Conservation (phyloP, 1,140 invertebrate species). For the Drosophila arizonae region DNA sequence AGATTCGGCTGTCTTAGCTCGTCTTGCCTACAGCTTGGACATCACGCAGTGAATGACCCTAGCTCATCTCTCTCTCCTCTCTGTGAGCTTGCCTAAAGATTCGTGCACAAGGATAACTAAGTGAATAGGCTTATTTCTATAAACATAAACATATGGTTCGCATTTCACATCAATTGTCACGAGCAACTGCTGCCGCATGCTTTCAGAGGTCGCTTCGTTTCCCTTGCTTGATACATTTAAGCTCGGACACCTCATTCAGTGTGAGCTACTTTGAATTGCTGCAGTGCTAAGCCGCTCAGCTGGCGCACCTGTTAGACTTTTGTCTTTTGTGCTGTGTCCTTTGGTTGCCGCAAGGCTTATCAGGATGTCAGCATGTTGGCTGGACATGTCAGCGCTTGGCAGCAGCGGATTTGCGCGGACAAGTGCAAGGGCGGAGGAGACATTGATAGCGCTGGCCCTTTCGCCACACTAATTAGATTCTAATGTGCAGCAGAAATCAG, state of each 20-base stretch:
- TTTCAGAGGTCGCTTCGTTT: background rate
- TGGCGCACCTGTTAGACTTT: conserved; percentile 76
- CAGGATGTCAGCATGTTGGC: conserved; percentile 63
- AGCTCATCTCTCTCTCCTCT: no score
- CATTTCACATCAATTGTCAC: conserved; percentile 28
- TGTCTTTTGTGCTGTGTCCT: conserved; percentile 2
- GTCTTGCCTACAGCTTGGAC: background rate
- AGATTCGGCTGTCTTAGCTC: background rate
- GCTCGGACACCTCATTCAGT: conserved; percentile 60
- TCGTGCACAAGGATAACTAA: background rate
- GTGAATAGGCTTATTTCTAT: conserved; percentile 1
- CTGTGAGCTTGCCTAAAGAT: background rate
- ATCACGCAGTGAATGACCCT: background rate
- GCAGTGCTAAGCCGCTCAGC: conserved; percentile 52
- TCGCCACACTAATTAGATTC: conserved; percentile 71
- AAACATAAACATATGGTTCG: background rate
- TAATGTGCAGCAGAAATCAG: conserved; percentile 62
- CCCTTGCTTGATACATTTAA: conserved; percentile 33
- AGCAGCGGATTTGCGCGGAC: conserved; percentile 63
- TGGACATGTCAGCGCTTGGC: conserved; percentile 59
- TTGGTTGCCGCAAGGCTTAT: conserved; percentile 25
- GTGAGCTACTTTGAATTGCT: conserved; percentile 27
- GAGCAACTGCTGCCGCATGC: conserved; percentile 38
- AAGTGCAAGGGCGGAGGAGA: conserved; percentile 73
- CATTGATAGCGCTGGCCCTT: conserved; percentile 60